These are phyloP conservation scores for Drosophila sturtevanti DNA, from an alignment of 1,140 invertebrate genomes.

Conservation along the genomic window DNA sequence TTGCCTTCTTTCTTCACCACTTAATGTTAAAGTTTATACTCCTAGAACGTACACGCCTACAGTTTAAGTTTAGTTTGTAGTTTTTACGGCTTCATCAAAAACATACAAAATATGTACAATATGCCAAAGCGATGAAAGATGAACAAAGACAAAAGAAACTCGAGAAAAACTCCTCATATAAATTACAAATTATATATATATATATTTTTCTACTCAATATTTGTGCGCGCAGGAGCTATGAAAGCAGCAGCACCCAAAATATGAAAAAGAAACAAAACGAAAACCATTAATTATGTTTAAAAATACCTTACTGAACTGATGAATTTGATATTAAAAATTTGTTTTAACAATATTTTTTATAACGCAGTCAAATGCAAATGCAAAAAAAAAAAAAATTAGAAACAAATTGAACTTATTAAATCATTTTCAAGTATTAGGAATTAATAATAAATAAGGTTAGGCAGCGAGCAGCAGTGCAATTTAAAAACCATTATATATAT, in stretches of 20 bases:
- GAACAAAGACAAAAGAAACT: conserved; percentile 45
- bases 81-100: conserved; percentile 5
- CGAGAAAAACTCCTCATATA: conserved; percentile 38
- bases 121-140: conserved; percentile 48
- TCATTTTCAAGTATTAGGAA: conserved; percentile 22
- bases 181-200: conserved; percentile 36
- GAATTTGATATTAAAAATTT: conserved; percentile 59
- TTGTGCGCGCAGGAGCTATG: conserved; percentile 16
- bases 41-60: conserved; percentile 26
- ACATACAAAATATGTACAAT: neutral
- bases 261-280: no score
- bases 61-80: conserved; percentile 28
- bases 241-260: conserved; percentile 17
- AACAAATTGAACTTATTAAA: neutral
- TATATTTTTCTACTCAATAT: conserved; percentile 48
- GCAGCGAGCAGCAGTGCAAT: conserved; percentile 11
- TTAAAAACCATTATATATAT: neutral
- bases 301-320: conserved; percentile 61
- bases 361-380: conserved; percentile 33
- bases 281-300: conserved; percentile 31
- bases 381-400: conserved; percentile 14
- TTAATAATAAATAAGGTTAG: conserved; percentile 41
- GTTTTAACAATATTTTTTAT: conserved; percentile 29
- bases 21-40: conserved; percentile 46
- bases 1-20: conserved; percentile 9